Evolutionary conservation across 2,797 vertebrate species (phyloP), one percentile per base, ranked within the genome.

Genomic region (Periparus ater): DNA sequence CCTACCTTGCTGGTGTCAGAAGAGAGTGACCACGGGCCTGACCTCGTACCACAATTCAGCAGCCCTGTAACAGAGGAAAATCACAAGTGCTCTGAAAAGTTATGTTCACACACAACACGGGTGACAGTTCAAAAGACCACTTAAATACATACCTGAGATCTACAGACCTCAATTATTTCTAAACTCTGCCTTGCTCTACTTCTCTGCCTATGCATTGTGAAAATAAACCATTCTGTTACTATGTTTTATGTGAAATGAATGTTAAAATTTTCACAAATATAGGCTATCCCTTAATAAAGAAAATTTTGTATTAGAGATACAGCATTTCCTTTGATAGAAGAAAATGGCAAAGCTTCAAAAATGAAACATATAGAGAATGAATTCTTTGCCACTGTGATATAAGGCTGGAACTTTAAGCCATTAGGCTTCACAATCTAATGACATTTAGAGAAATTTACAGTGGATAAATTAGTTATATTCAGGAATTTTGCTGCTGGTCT

Each of bases 51-150:
- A 32, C 92, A 92, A 19, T 90, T 93, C 86, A 80, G 30, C 67
- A 54, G 16, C 78, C 75, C 62, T 68, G 68, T 38, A 75, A 88
- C 93, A 82, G 40, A 87, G 62, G 72, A 93, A 95, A 95, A 91
- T 91, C 90, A 86, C 90, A 95, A 95, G 80, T 65, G 48, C 85
- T 94, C 55, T 84, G 60, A 86, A 93, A 96, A 95, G 73, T 94
- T 93, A 75, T 12, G 45, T 78, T 86, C 68, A 40, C 70, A 65
- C 38, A 89, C 89, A 88, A 79, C 62, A 80, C 8, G 29, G 90
- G 68, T 76, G 73, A 70, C 86, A 72, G 81, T 95, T 96, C 84
- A 94, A 94, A 91, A 93, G 87, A 94, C 79, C 67, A 74, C 89
- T 96, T 95, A 96, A 92, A 83, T 72, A 76, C 57, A 44, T 58